phyloP scores from a whole-genome alignment of 2,113 vertebrate species.

The Anhinga rufa region DNA sequence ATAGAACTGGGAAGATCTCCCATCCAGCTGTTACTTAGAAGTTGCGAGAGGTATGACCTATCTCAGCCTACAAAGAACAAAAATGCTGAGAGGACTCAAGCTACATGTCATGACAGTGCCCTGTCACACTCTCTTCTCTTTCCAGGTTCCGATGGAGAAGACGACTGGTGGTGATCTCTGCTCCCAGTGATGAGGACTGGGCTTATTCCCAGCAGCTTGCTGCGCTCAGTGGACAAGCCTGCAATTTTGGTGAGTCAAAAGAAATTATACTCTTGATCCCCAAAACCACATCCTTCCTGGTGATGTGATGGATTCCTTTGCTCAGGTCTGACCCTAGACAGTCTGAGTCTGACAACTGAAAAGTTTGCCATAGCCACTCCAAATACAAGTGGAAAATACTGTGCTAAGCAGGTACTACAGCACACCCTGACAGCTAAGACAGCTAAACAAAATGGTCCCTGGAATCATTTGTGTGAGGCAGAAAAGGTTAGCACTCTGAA shows the following conservation, averaged over 20 bases:
- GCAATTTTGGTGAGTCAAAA: conserved; percentile 91
- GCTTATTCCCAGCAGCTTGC: conserved; percentile 97
- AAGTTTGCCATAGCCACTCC: background rate
- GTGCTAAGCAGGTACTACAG: background rate
- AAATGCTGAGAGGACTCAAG: background rate
- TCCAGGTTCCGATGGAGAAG: conserved; percentile 96
- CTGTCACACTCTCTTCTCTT: background rate
- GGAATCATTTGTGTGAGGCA: background rate
- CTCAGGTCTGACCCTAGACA: background rate
- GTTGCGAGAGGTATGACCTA: background rate
- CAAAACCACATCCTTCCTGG: conserved; percentile 29
- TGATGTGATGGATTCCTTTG: conserved; percentile 4
- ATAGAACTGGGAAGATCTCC: background rate
- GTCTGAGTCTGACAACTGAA: background rate
- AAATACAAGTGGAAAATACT: background rate
- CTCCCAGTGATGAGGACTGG: conserved; percentile 95
- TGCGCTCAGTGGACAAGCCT: conserved; percentile 91
- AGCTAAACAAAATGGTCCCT: background rate
- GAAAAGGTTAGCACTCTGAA: background rate
- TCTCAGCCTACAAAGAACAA: background rate
- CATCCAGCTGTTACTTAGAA: background rate
- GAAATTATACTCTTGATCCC: background rate
- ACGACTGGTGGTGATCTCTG: conserved; percentile 92
- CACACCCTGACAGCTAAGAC: background rate
- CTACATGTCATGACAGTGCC: background rate